Percentiles rank a stretch among this genome's conserved stretches.
Conservation (phyloP, 2,113 vertebrate species). For the Solenodon paradoxus region DNA sequence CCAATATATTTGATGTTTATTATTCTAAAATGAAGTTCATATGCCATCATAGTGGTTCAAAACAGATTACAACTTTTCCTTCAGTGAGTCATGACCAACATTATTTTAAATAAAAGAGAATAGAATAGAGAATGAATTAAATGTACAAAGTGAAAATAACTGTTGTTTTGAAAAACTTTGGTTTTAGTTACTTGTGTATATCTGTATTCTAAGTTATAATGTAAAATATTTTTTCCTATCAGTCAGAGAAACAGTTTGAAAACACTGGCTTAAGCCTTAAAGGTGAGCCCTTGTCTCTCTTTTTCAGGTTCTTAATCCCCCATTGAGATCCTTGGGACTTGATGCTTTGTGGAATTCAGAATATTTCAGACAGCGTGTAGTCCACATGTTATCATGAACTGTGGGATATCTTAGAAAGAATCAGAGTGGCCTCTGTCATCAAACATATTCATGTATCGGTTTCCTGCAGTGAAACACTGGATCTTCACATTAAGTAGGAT, state of each 20-base stretch:
- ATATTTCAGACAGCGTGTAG: background rate
- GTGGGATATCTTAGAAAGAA: background rate
- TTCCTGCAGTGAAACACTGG: background rate
- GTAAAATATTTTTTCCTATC: background rate
- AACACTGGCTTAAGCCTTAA: background rate
- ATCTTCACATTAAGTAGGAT: background rate
- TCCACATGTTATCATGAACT: background rate
- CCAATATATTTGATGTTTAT: background rate
- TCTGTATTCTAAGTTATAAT: background rate
- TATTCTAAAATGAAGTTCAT: background rate
- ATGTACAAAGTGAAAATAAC: background rate
- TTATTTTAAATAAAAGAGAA: background rate
- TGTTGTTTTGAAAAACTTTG: background rate
- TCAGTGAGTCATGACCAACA: background rate
- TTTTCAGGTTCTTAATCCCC: background rate
- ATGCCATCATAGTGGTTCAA: background rate
- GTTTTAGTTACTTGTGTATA: background rate
- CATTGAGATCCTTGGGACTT: background rate
- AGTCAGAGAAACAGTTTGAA: background rate
- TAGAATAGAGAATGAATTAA: background rate
- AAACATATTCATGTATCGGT: background rate
- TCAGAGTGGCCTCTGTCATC: background rate
- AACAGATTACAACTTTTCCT: background rate
- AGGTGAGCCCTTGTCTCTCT: background rate
- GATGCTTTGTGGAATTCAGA: background rate